A percentile compares a stretch with the other conserved stretches of the same genome.
Evolutionary conservation across 2,113 vertebrate species (phyloP).

Genomic region (Verasper variegatus): DNA sequence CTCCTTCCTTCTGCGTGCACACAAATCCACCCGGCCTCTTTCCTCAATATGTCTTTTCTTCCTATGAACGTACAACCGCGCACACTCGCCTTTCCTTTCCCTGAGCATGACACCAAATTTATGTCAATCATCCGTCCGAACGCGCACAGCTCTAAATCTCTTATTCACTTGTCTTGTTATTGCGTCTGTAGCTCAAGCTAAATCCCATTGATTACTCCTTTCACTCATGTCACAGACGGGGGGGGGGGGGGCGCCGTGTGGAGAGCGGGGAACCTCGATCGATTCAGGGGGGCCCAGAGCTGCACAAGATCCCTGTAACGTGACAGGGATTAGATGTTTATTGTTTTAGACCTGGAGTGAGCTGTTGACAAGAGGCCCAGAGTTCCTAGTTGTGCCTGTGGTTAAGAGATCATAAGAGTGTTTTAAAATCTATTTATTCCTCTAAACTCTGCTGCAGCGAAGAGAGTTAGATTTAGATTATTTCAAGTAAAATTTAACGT

Average conservation of each 20-base stretch:
- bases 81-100: background rate
- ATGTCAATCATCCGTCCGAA: background rate
- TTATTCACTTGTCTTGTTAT: slow-evolving; percentile 33
- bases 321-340: slow-evolving; percentile 70
- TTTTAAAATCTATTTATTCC: background rate
- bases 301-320: slow-evolving; percentile 43
- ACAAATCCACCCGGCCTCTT: background rate
- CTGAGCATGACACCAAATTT: background rate
- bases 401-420: slow-evolving; percentile 3
- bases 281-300: slow-evolving; percentile 51
- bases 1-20: background rate
- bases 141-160: background rate
- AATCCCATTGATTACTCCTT: slow-evolving; percentile 48
- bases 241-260: slow-evolving; percentile 5
- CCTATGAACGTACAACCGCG: background rate
- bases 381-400: slow-evolving; percentile 30
- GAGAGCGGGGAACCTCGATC: slow-evolving; percentile 27
- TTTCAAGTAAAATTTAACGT: background rate
- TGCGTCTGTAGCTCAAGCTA: slow-evolving; percentile 25
- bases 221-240: slow-evolving; percentile 35
- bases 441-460: slow-evolving; percentile 5
- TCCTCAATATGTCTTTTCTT: background rate
- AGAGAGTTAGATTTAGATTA: background rate
- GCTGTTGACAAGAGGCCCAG: slow-evolving; percentile 32
- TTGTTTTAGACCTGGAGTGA: slow-evolving; percentile 48